Evolutionary conservation across 2,113 vertebrate genomes (phyloP), one percentile per base, ranked within the genome.

Genomic region (Heterocephalus glaber): DNA sequence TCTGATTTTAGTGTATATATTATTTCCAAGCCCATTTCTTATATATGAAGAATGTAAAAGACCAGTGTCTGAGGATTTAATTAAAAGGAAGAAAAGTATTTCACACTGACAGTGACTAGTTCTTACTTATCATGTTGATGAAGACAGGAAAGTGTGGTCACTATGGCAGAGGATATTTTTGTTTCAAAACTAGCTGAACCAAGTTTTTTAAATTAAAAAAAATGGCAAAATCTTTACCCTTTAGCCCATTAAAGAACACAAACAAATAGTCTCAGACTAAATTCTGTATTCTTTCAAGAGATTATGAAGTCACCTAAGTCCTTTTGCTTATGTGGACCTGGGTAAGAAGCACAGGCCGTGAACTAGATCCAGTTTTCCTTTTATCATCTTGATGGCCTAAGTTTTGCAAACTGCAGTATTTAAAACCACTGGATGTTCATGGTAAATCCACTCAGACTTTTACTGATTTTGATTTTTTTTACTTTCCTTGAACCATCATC

Each of bases 261-360:
- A 56, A n/a, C n/a, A 68, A 79, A 20, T 60, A 54, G 33, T 28
- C 20, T 81, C 44, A 38, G 13, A 83, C 2, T n/a, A 44, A 47
- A 44, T 17, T 26, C 1, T 38, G 1, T 0, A 3, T n/a, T 13
- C 41, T 41, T 52, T 30, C 9, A 19, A 24, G 0, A 52, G 11
- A 5, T 66, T 68, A 52, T 5, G 24, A 63, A 3, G 20, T 12
- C 26, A 16, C 9, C 2, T 30, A 30, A 28, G 30, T 49, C 10
- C 2, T 19, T 66, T 72, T 17, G 19, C 26, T 82, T 12, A 12
- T 20, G 4, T 56, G 3, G 14, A 47, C 38, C 7, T 20, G 11
- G 2, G 49, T 58, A 24, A 56, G 16, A 38, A 26, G 5, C 38
- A 4, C 3, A 4, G 16, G 9, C 28, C 13, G 35, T 13, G 4